Evolutionary conservation across 1,140 invertebrate species (phyloP).

Genomic region (Bathynomus jamesi): DNA sequence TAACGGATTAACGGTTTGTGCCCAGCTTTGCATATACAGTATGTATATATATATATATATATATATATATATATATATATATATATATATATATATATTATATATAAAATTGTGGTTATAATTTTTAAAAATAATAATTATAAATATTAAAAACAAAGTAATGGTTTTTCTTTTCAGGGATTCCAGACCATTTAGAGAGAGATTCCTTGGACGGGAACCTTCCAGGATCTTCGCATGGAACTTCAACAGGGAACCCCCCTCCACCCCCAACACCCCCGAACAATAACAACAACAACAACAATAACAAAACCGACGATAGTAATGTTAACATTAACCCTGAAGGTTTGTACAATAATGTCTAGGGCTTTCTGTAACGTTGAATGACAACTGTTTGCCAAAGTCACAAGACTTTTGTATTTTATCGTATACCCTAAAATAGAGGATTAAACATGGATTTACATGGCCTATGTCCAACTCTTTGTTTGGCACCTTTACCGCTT

Average conservation of each 20-base stretch:
- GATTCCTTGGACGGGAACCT: conserved; percentile 49
- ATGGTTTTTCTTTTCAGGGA: not conserved
- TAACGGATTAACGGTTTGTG: too few relatives aligned
- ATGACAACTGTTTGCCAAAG: too few relatives aligned
- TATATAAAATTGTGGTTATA: too few relatives aligned
- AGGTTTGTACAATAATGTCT: not conserved
- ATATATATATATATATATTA: not conserved
- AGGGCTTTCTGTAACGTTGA: not conserved
- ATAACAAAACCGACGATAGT: not conserved
- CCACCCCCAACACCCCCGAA: conserved; percentile 24
- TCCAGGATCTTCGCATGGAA: conserved; percentile 42
- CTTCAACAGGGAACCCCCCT: conserved; percentile 38
- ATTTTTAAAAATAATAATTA: too few relatives aligned
- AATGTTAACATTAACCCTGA: not conserved
- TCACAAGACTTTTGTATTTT: too few relatives aligned
- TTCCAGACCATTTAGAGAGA: conserved; percentile 48
- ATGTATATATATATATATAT: not conserved
- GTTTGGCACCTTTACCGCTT: too few relatives aligned
- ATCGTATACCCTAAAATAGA: too few relatives aligned
- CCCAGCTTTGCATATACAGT: too few relatives aligned
- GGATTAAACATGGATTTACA: too few relatives aligned
- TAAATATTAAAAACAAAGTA: too few relatives aligned
- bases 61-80: not conserved
- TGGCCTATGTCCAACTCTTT: too few relatives aligned
- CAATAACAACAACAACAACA: not conserved